Evolutionary conservation across 2,888 invertebrate species (phyloP).

Genomic region (Zygothrica quintamaculata): DNA sequence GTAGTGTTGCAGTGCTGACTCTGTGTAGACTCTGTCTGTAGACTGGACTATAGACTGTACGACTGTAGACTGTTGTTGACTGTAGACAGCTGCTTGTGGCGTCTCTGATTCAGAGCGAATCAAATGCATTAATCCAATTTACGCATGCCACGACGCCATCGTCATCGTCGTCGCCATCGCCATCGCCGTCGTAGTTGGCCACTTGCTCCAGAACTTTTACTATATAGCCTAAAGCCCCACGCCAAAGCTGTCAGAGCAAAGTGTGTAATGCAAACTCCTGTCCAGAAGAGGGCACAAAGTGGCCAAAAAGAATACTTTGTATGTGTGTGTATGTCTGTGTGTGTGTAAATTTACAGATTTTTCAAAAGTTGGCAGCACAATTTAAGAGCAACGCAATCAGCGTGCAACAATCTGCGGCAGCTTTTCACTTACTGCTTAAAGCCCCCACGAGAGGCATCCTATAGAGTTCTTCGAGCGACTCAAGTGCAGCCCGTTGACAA

Average conservation of each 20-base stretch:
- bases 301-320: neutral
- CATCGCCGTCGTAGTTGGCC: slow-evolving; percentile 38
- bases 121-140: slow-evolving; percentile 82
- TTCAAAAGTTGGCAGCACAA: slow-evolving; percentile 82
- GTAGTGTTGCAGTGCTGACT: too few relatives aligned
- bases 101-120: slow-evolving; percentile 64
- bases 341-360: slow-evolving; percentile 76
- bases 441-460: slow-evolving; percentile 25
- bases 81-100: slow-evolving; percentile 44
- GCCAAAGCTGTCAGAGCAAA: slow-evolving; percentile 63
- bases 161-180: slow-evolving; percentile 3
- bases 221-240: slow-evolving; percentile 49
- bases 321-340: neutral
- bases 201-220: slow-evolving; percentile 69
- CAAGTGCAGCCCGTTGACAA: slow-evolving; percentile 76
- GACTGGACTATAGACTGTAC: slow-evolving; percentile 22
- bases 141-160: slow-evolving; percentile 70
- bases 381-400: slow-evolving; percentile 83
- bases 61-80: neutral
- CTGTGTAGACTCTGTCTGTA: slow-evolving; percentile 19
- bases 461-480: slow-evolving; percentile 19
- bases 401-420: slow-evolving; percentile 73
- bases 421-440: slow-evolving; percentile 37
- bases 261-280: slow-evolving; percentile 22
- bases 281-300: neutral